Percentiles rank a stretch among this genome's conserved stretches.
Evolutionary conservation across 2,797 vertebrate species (phyloP).

Genomic region (Helostoma temminkii): DNA sequence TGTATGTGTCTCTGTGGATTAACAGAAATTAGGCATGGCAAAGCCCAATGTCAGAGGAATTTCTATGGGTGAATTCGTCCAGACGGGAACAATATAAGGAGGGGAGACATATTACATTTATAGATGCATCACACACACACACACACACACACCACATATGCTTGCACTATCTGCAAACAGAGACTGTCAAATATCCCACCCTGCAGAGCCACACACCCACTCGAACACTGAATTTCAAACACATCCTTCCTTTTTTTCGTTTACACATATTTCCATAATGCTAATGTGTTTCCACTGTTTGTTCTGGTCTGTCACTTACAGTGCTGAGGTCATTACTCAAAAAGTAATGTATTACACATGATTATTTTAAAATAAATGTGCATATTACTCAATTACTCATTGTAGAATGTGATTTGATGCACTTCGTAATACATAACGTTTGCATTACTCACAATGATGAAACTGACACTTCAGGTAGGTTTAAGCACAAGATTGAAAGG

Average conservation of each 20-base stretch:
- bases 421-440: no score
- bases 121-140: background rate
- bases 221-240: slow-evolving; percentile 13
- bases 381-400: no score
- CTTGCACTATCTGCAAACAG: no score
- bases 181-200: background rate
- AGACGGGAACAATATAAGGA: slow-evolving; percentile 42
- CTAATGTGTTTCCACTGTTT: no score
- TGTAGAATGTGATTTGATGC: no score
- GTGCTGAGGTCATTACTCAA: no score
- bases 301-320: no score
- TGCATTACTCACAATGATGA: no score
- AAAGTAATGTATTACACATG: no score
- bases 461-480: no score
- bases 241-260: background rate
- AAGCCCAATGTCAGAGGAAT: slow-evolving; percentile 56
- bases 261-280: background rate
- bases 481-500: no score
- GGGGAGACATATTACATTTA: slow-evolving; percentile 11
- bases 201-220: background rate
- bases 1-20: slow-evolving; percentile 51
- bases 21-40: slow-evolving; percentile 54
- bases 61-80: slow-evolving; percentile 59
- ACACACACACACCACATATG: background rate
- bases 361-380: no score